A percentile compares a stretch with the other conserved stretches of the same genome.
Conservation (phyloP, 1,140 invertebrate genomes). For the Drosophila persimilis region DNA sequence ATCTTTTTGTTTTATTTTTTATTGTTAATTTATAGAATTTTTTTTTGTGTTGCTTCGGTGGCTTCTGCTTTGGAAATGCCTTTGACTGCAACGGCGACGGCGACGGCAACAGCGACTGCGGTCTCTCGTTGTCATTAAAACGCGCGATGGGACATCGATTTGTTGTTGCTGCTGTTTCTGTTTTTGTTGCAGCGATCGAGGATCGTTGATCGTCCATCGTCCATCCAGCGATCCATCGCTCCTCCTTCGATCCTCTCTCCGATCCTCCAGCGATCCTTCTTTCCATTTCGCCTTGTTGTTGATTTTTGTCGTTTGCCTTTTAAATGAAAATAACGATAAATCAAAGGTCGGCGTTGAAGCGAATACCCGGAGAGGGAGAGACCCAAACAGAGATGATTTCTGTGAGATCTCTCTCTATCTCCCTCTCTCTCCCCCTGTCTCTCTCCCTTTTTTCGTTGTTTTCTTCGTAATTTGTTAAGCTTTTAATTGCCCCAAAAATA, state of each 20-base stretch:
- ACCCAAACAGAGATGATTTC: slow-evolving; percentile 35
- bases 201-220: slow-evolving; percentile 17
- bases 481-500: slow-evolving; percentile 53
- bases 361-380: neutral
- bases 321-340: slow-evolving; percentile 80
- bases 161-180: slow-evolving; percentile 35
- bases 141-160: slow-evolving; percentile 79
- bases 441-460: neutral
- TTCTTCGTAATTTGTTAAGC: slow-evolving; percentile 48
- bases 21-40: slow-evolving; percentile 80
- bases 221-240: too few species aligned
- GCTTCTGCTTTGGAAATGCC: slow-evolving; percentile 60
- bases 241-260: slow-evolving; percentile 2
- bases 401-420: slow-evolving; percentile 16
- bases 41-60: slow-evolving; percentile 46
- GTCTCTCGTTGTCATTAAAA: slow-evolving; percentile 74
- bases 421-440: neutral
- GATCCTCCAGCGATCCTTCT: slow-evolving; percentile 5
- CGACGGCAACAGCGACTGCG: too few species aligned
- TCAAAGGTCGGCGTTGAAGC: slow-evolving; percentile 65
- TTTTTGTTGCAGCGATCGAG: slow-evolving; percentile 37
- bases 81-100: slow-evolving; percentile 41
- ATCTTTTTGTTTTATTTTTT: slow-evolving; percentile 50
- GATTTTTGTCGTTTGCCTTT: slow-evolving; percentile 80
- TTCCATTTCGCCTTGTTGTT: slow-evolving; percentile 44